phyloP scores from a whole-genome alignment of 2,797 vertebrate species.

The Aselliscus stoliczkanus region DNA sequence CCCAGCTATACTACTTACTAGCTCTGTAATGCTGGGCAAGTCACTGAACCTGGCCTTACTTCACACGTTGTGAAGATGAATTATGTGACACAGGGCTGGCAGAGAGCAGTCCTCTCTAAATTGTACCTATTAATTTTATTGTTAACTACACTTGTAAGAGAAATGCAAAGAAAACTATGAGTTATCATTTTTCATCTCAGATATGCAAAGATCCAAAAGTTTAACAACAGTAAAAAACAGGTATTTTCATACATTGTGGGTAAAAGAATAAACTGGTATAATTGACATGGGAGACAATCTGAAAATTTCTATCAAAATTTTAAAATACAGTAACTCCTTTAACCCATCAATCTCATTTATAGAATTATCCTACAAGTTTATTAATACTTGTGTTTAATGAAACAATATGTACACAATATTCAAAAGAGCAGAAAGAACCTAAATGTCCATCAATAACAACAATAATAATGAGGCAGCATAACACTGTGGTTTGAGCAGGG shows the following conservation, averaged over 20 bases:
- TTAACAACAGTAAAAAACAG: neutral
- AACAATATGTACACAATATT: neutral
- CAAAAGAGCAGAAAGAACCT: neutral
- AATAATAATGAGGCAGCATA: neutral
- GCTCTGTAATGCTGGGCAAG: neutral
- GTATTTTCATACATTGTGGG: neutral
- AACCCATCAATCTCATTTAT: neutral
- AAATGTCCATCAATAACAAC: neutral
- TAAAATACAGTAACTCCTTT: neutral
- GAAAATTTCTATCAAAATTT: conserved; percentile 30
- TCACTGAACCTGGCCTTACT: neutral
- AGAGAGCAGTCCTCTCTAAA: neutral
- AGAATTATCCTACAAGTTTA: neutral
- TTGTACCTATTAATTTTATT: neutral
- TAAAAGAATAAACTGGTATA: neutral
- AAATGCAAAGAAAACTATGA: conserved; percentile 17
- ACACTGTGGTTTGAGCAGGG: neutral
- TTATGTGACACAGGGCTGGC: neutral
- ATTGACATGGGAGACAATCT: neutral
- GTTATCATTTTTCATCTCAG: neutral
- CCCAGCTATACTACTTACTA: neutral
- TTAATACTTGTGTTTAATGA: neutral
- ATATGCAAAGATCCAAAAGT: neutral
- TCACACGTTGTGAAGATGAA: neutral
- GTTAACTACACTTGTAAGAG: neutral